Conservation (phyloP, 1,140 invertebrate species). For the Drosophila equinoxialis region DNA sequence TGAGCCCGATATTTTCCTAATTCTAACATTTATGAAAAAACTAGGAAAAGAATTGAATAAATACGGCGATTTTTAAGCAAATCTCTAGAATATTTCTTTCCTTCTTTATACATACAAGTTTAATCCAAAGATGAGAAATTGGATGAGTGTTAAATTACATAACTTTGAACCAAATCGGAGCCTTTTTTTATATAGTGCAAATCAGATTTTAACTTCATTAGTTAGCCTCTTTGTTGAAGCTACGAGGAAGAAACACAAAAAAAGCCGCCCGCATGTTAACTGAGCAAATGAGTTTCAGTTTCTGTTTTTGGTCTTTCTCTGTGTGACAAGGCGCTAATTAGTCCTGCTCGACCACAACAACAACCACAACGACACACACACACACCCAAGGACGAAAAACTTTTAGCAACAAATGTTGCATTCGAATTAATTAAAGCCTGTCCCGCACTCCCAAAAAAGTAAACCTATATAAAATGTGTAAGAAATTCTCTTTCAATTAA, state of each 20-base stretch:
- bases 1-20: too few species aligned
- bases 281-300: constrained; percentile 31
- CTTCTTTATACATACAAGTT: too few species aligned
- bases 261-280: constrained; percentile 38
- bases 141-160: too few species aligned
- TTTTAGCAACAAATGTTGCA: constrained; percentile 56
- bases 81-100: too few species aligned
- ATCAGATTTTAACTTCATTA: constrained; percentile 37
- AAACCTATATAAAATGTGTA: constrained; percentile 18
- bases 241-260: background rate
- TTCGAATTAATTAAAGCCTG: constrained; percentile 58
- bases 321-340: constrained; percentile 67
- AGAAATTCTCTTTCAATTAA: constrained; percentile 72
- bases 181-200: constrained; percentile 5
- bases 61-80: too few species aligned
- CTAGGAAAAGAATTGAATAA: too few species aligned
- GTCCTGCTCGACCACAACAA: constrained; percentile 28
- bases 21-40: too few species aligned
- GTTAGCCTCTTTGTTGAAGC: constrained; percentile 35
- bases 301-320: constrained; percentile 7
- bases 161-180: too few species aligned
- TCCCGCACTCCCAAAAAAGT: constrained; percentile 24
- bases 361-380: background rate
- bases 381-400: constrained; percentile 17
- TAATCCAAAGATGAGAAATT: too few species aligned